phyloP scores from a whole-genome alignment of 2,888 invertebrate species.

The Agrypnus murinus region DNA sequence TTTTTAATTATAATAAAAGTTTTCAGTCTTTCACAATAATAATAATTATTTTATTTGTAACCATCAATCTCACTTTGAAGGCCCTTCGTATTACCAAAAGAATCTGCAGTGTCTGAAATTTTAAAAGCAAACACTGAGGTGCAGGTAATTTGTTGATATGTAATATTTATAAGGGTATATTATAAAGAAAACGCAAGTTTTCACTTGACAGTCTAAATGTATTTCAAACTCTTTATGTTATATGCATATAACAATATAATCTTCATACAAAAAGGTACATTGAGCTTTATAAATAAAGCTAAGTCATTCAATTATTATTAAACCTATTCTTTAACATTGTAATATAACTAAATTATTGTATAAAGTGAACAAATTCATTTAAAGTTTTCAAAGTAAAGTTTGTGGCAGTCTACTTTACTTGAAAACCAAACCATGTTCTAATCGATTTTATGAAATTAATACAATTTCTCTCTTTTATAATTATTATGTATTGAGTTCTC shows the following conservation, averaged over 20 bases:
- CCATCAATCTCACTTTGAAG: too few relatives aligned
- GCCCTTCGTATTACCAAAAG: too few relatives aligned
- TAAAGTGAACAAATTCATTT: slow-evolving; percentile 56
- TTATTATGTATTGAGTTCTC: too few relatives aligned
- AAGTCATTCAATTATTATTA: slow-evolving; percentile 42
- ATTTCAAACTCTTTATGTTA: slow-evolving; percentile 51
- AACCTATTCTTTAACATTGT: slow-evolving; percentile 44
- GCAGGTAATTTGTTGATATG: too few relatives aligned
- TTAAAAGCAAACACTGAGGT: too few relatives aligned
- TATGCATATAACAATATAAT: slow-evolving; percentile 47
- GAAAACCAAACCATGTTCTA: slow-evolving; percentile 42
- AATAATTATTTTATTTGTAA: too few relatives aligned
- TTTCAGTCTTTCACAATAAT: too few relatives aligned
- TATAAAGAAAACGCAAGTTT: slow-evolving; percentile 9
- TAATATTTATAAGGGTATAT: too few relatives aligned
- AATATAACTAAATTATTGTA: slow-evolving; percentile 48
- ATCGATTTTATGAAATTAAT: slow-evolving; percentile 52
- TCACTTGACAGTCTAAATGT: too few relatives aligned
- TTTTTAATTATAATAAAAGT: too few relatives aligned
- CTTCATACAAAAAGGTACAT: slow-evolving; percentile 46
- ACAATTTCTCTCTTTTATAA: slow-evolving; percentile 51
- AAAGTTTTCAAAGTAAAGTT: slow-evolving; percentile 52
- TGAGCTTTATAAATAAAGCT: slow-evolving; percentile 51
- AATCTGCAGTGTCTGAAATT: too few relatives aligned
- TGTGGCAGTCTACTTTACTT: slow-evolving; percentile 50